Percentiles rank a stretch among this genome's conserved stretches.
phyloP scores from a whole-genome alignment of 2,113 vertebrate species.

The Spizaetus ornatus region DNA sequence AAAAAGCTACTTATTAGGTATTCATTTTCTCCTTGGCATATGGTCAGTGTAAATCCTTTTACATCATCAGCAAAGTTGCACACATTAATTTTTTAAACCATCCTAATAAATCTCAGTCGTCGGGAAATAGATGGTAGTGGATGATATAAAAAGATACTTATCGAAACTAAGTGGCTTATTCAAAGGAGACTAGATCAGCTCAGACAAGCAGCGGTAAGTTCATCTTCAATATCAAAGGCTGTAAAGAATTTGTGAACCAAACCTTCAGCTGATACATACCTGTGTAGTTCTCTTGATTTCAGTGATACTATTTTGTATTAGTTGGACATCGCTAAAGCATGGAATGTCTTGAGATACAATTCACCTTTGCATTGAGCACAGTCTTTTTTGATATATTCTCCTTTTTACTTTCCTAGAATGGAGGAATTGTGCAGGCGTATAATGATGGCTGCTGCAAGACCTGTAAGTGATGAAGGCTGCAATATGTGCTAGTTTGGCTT shows the following conservation, averaged over 20 bases:
- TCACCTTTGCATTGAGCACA: neutral
- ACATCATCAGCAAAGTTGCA: neutral
- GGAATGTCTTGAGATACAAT: neutral
- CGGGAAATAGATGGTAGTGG: neutral
- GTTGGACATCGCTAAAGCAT: neutral
- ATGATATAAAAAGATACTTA: neutral
- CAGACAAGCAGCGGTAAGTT: neutral
- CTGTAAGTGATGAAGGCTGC: conserved; percentile 85
- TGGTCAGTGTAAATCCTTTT: neutral
- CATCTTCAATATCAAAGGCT: neutral
- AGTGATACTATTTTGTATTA: neutral
- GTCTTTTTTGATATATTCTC: conserved; percentile 57
- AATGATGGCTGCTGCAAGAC: conserved; percentile 97
- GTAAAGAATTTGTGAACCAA: neutral
- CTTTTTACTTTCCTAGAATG: conserved; percentile 81
- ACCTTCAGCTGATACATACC: neutral
- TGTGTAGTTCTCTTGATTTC: neutral
- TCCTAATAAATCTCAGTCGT: neutral
- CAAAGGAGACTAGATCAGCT: neutral
- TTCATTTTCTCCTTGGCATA: neutral
- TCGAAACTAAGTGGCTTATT: neutral
- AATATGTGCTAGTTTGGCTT: conserved; percentile 72
- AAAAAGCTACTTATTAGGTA: neutral
- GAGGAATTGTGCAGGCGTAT: conserved; percentile 88
- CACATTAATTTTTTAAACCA: neutral